Evolutionary conservation across 1,140 invertebrate genomes (phyloP), one percentile per base, ranked within the genome.

Genomic region (Polypedilum vanderplanki): DNA sequence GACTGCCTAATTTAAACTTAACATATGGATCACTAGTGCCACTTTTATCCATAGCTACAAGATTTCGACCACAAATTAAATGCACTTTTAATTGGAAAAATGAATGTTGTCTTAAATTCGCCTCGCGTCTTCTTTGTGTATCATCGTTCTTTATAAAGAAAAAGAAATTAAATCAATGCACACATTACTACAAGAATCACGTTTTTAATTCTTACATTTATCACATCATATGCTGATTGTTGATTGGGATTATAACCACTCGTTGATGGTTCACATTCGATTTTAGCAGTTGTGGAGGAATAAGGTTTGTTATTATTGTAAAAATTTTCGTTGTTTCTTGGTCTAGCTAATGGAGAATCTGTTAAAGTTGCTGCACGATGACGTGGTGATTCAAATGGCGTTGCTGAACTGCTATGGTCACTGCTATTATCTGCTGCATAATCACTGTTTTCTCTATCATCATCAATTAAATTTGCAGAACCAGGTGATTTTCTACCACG

Each of bases 21-120:
- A 98, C 96, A 83, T 98, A 99, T 10, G 97, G 97, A 87, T 99
- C 97, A 83, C 96, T 98, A 41, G 94, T 92, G 76, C 96, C 96
- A 84, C 94, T 95, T 83, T 96, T 93, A 83, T 98, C 96, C 88
- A 94, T 94, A 24, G 96, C 93, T 22, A 96, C 89, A 78, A 98
- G 86, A 83, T 96, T 93, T 80, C 89, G 88, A 65, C 95, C 96
- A 80, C 92, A 88, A 79, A 91, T 90, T 75, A 98, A 87, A 83
- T 95, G 91, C 77, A 98, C 87, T 77, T 93, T 90, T 65, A 98
- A 86, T 81, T 95, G 90, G 84, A 94, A 97, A 85, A 97, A 98
- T 65, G 94, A 89, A 86, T 93, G 90, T 82, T 93, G 90, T 76
- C 91, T 85, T 76, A 94, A 83, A 41, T 89, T 87, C 73, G 89